These are phyloP conservation scores for Threskiornis aethiopicus DNA, from an alignment of 2,797 vertebrate genomes.

Conservation along the genomic window DNA sequence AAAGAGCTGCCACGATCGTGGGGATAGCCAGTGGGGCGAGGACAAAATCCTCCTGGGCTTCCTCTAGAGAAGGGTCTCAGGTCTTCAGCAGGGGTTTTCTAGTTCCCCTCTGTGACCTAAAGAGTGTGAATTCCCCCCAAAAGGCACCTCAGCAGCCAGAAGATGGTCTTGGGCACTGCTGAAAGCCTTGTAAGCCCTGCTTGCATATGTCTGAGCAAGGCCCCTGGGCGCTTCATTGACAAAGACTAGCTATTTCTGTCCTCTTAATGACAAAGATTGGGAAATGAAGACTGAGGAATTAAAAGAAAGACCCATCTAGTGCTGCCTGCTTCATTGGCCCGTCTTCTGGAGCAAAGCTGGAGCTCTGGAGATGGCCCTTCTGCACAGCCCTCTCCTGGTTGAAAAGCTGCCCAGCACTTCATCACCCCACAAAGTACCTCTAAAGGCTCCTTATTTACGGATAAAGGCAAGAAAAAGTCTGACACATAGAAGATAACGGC, in stretches of 20 bases:
- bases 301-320: background rate
- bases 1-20: rapidly evolving
- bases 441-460: background rate
- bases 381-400: background rate
- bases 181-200: background rate
- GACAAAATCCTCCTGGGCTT: background rate
- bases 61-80: background rate
- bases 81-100: background rate
- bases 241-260: background rate
- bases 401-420: background rate
- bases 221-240: background rate
- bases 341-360: background rate
- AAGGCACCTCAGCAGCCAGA: background rate
- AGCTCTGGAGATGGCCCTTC: background rate
- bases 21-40: rapidly evolving
- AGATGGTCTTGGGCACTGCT: background rate
- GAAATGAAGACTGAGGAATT: background rate
- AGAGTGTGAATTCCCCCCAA: background rate
- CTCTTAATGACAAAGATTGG: background rate
- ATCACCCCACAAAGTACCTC: background rate
- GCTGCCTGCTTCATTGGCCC: too few species aligned
- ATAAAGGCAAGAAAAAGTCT: background rate
- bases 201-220: background rate
- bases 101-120: background rate
- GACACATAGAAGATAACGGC: rapidly evolving